Conservation (phyloP, 2,888 invertebrate genomes). For the Polydrusus cervinus region DNA sequence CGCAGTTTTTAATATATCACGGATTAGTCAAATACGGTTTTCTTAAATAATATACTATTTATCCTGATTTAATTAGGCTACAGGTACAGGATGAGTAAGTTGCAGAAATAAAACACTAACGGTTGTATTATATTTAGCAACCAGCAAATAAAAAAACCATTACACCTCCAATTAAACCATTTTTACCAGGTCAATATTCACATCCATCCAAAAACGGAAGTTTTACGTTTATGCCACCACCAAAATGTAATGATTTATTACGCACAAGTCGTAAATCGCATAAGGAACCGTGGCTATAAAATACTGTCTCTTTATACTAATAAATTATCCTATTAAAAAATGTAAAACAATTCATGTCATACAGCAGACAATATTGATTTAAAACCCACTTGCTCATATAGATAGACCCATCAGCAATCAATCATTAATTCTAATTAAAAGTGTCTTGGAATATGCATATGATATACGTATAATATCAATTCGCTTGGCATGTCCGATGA, state of each 20-base stretch:
- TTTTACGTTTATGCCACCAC: neutral
- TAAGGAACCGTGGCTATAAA: constrained; percentile 19
- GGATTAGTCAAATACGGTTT: no score
- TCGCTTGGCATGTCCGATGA: neutral
- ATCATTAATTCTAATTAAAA: constrained; percentile 34
- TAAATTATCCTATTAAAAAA: constrained; percentile 30
- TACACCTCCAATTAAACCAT: neutral
- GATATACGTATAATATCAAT: constrained; percentile 18
- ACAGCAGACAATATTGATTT: constrained; percentile 24
- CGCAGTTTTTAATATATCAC: no score
- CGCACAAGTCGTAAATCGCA: neutral
- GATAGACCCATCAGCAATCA: constrained; percentile 30
- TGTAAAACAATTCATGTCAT: constrained; percentile 37
- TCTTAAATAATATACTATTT: no score
- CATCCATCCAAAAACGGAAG: constrained; percentile 11
- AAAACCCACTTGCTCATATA: constrained; percentile 30
- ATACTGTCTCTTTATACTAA: constrained; percentile 22
- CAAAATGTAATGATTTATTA: constrained; percentile 19
- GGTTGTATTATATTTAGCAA: neutral
- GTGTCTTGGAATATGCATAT: constrained; percentile 30
- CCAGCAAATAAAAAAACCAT: neutral
- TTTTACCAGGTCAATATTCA: constrained; percentile 7
- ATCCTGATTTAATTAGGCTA: neutral
- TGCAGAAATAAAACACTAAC: neutral
- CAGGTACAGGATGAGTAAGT: neutral